Conservation (phyloP, 2,888 invertebrate species). For the Teinopalpus imperialis region DNA sequence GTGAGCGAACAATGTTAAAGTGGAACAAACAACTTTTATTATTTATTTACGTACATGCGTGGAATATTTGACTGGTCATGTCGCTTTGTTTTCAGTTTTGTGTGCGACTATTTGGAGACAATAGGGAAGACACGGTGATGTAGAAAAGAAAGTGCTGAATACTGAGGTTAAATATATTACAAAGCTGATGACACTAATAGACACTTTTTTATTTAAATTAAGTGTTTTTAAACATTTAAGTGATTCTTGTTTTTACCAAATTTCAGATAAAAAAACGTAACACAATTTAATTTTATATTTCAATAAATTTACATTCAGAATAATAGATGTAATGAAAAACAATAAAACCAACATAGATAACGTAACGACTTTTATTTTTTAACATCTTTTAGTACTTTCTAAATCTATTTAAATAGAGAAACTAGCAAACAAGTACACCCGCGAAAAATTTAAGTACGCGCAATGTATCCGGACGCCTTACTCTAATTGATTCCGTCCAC, state of each 20-base stretch:
- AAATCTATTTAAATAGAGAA: slow-evolving; percentile 25
- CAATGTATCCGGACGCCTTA: slow-evolving; percentile 24
- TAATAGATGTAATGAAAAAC: slow-evolving; percentile 15
- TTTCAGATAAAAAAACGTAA: too few species aligned
- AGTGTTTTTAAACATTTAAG: too few species aligned
- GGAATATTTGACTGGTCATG: slow-evolving; percentile 42
- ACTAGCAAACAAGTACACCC: slow-evolving; percentile 20
- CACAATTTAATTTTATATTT: slow-evolving; percentile 3
- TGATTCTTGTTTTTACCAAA: too few species aligned
- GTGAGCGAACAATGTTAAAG: slow-evolving; percentile 65
- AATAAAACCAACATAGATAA: slow-evolving; percentile 7
- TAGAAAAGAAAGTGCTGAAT: slow-evolving; percentile 6
- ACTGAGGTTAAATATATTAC: neutral
- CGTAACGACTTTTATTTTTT: slow-evolving; percentile 20
- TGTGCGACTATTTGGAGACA: slow-evolving; percentile 29
- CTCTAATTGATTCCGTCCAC: slow-evolving; percentile 29
- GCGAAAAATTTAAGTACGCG: slow-evolving; percentile 26
- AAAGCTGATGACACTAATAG: too few species aligned
- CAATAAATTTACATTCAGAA: slow-evolving; percentile 7
- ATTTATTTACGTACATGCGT: slow-evolving; percentile 36
- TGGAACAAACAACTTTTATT: slow-evolving; percentile 56
- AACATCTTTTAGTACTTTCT: slow-evolving; percentile 23
- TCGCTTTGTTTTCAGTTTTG: slow-evolving; percentile 33
- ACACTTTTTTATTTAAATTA: too few species aligned
- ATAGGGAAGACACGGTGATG: slow-evolving; percentile 21